phyloP scores from a whole-genome alignment of 2,797 vertebrate species.

The Eupleurogrammus muticus region DNA sequence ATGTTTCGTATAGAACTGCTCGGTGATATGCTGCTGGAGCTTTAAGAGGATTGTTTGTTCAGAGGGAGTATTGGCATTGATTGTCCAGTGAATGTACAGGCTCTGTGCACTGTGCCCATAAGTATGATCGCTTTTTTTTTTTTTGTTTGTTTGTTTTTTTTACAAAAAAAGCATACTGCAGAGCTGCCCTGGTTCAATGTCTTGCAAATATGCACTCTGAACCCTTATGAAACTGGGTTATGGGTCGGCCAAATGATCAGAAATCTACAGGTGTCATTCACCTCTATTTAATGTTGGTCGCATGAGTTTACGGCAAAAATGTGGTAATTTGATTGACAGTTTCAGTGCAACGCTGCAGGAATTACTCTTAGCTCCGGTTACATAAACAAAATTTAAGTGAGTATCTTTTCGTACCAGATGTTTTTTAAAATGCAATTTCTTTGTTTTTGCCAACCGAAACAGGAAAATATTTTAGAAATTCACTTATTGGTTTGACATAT shows the following conservation, averaged over 20 bases:
- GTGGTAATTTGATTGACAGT: neutral
- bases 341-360: conserved; percentile 9
- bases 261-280: neutral
- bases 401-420: too few relatives aligned
- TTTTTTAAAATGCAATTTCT: neutral
- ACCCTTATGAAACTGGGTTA: neutral
- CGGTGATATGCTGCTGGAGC: neutral
- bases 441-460: neutral
- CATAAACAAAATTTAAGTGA: neutral
- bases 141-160: neutral
- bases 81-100: neutral
- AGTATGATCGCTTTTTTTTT: neutral
- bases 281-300: neutral
- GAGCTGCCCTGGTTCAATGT: neutral
- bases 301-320: neutral
- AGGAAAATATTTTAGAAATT: neutral
- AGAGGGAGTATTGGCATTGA: neutral
- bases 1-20: neutral
- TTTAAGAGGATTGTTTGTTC: conserved; percentile 8
- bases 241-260: neutral
- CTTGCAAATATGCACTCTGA: neutral
- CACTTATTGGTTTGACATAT: neutral
- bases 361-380: conserved; percentile 17
- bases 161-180: neutral
- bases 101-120: neutral